Evolutionary conservation across 2,113 vertebrate genomes (phyloP), one percentile per base, ranked within the genome.

Genomic region (Micronisus gabar): DNA sequence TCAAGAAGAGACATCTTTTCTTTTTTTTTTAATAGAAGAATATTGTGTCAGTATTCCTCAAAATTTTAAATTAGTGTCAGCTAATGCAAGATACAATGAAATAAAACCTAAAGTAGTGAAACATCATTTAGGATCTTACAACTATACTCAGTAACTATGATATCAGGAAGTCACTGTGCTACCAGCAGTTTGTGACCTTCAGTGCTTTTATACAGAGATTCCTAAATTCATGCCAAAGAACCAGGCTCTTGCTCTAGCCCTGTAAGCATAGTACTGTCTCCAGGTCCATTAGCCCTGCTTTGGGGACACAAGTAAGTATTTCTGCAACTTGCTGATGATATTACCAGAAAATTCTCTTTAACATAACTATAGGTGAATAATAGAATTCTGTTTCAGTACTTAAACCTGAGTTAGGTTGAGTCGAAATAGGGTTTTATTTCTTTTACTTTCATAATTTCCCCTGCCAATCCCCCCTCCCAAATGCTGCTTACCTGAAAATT

Each of bases 381-480:
- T 3, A 34, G 13, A 52, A 58, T 48, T 38, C 18, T 36, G 11
- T 41, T 80, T 70, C 11, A 63, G 12, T 32, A 65, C 13, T 52
- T 63, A 52, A 53, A 47, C 7, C 22, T 71, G 7, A 7, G 1
- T 34, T 80, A 70, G 10, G 8, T 15, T 63, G 74, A 75, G 59
- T 11, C 29, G 8, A 52, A 63, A 80, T 23, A 62, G 6, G 3
- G 0, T 66, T 67, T 68, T 43, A 2, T 50, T 82, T 27, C 4
- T 53, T 61, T 84, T 45, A 36, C 11, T 72, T 26, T 38, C 19
- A 55, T 48, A 38, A 50, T 26, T 63, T 62, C 15, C 3, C 6
- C 13, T 65, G 17, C 19, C 4, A 21, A 3, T 47, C 1, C 15
- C 2, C 6, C 4, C 6, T 32, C 13, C 4, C 7, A 74, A 62